Conservation (phyloP, 2,113 vertebrate genomes). For the Willisornis vidua region DNA sequence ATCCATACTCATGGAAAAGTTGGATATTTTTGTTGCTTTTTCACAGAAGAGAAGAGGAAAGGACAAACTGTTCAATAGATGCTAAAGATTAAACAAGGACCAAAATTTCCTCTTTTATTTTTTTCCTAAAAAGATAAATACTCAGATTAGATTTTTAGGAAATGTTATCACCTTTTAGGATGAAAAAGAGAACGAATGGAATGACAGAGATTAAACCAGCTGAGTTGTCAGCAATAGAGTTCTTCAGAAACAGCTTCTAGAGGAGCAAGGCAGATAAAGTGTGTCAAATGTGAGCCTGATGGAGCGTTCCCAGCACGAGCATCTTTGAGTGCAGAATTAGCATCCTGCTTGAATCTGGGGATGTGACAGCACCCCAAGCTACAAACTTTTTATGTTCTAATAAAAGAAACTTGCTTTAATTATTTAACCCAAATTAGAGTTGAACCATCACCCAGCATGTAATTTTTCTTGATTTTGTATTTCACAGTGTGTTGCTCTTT, state of each 20-base stretch:
- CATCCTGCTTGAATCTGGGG: neutral
- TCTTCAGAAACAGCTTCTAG: neutral
- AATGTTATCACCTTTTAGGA: neutral
- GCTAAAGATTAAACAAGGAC: neutral
- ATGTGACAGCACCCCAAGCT: neutral
- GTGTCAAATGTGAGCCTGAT: neutral
- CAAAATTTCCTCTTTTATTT: neutral
- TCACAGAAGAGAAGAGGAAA: neutral
- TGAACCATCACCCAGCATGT: neutral
- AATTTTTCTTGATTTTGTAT: neutral
- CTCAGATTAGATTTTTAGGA: neutral
- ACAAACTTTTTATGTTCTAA: neutral
- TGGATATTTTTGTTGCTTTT: neutral
- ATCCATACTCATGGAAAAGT: neutral
- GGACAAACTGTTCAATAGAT: neutral
- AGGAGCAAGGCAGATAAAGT: neutral
- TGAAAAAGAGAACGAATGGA: neutral
- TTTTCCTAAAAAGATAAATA: neutral
- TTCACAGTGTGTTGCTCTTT: neutral
- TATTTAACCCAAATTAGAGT: neutral
- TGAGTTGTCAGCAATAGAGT: neutral
- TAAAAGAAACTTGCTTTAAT: neutral
- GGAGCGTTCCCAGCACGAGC: neutral
- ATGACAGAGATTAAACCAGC: neutral
- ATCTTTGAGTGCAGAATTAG: neutral